Conservation (phyloP, 2,113 vertebrate species). For the Corythaeola cristata region DNA sequence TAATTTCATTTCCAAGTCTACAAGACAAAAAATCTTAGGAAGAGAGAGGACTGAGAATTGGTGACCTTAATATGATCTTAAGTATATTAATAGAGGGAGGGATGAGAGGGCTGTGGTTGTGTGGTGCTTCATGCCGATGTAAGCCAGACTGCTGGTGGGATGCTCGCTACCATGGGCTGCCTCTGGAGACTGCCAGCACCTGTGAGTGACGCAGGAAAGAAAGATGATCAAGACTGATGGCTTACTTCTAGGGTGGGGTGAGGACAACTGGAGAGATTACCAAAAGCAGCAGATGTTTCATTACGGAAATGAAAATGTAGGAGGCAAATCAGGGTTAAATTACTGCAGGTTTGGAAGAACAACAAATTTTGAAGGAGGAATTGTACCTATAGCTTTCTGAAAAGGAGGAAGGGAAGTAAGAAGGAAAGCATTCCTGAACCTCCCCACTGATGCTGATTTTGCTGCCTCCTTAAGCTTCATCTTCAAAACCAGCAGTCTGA, state of each 20-base stretch:
- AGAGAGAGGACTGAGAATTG: neutral
- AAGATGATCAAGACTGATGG: neutral
- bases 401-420: neutral
- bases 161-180: accelerated
- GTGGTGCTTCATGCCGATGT: neutral
- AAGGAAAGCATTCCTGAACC: neutral
- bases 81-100: neutral
- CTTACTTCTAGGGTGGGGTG: neutral
- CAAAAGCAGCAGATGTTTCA: neutral
- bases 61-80: neutral
- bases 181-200: neutral
- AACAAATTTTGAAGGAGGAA: neutral
- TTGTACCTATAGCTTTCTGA: neutral
- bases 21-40: neutral
- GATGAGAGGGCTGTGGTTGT: neutral
- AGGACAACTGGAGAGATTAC: neutral
- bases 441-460: neutral
- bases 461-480: neutral
- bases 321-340: neutral
- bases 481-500: neutral
- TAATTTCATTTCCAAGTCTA: neutral
- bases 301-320: neutral
- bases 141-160: neutral
- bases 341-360: neutral
- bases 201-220: neutral